Percentiles rank a stretch among this genome's conserved stretches.
Conservation (phyloP, 2,888 invertebrate genomes). For the Scaptodrosophila latifasciaeformis region DNA sequence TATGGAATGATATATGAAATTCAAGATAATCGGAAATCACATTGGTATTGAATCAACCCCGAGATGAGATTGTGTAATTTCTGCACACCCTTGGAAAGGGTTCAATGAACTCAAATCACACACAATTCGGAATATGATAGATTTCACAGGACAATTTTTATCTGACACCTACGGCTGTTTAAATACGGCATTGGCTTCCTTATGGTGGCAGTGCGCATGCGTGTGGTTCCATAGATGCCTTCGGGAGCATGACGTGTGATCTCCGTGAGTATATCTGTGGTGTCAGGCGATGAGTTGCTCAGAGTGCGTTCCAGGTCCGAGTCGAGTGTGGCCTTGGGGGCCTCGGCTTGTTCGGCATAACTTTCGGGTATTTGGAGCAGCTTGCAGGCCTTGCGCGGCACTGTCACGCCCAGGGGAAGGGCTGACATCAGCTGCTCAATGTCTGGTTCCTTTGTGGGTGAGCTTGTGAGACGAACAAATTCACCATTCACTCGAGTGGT, state of each 20-base stretch:
- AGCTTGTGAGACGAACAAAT: constrained; percentile 41
- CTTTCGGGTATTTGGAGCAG: constrained; percentile 70
- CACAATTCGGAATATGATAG: too few relatives aligned
- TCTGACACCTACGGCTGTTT: constrained; percentile 67
- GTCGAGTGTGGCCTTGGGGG: constrained; percentile 36
- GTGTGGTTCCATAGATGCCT: constrained; percentile 67
- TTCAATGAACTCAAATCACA: too few relatives aligned
- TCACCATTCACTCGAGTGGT: constrained; percentile 42
- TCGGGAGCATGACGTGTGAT: constrained; percentile 42
- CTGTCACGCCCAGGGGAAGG: constrained; percentile 55
- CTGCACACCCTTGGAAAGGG: too few relatives aligned
- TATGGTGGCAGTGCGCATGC: constrained; percentile 69
- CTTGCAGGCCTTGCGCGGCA: constrained; percentile 72
- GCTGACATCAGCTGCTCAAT: constrained; percentile 69
- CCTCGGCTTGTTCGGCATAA: constrained; percentile 33
- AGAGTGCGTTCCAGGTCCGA: constrained; percentile 41
- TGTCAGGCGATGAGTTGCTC: constrained; percentile 8
- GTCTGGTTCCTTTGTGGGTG: constrained; percentile 27
- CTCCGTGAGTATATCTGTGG: constrained; percentile 36
- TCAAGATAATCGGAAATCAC: too few relatives aligned
- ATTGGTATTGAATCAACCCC: too few relatives aligned
- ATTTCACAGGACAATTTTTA: neutral
- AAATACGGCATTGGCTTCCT: constrained; percentile 70
- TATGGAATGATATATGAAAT: too few relatives aligned
- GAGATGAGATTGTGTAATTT: too few relatives aligned